Percentiles rank a stretch among this genome's conserved stretches.
Conservation (phyloP, 37 sponge, comb jelly and placozoan species). For the Theonella swinhoei region DNA sequence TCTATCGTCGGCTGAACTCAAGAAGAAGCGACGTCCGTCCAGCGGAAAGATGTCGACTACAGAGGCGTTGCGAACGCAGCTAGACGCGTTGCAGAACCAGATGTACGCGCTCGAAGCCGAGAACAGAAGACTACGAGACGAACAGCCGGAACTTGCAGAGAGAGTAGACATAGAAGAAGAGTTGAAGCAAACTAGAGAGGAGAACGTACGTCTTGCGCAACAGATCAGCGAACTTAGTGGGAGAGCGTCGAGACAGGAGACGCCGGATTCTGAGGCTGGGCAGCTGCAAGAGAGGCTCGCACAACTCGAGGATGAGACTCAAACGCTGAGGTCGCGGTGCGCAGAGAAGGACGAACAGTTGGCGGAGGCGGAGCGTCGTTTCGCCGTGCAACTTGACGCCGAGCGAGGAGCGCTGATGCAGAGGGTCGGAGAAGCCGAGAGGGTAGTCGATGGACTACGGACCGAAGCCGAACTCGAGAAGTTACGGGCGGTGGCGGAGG, state of each 20-base stretch:
- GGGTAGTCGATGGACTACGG: background rate
- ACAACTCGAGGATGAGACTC: background rate
- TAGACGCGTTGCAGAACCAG: background rate
- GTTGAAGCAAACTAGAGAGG: background rate
- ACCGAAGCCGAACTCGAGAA: slow-evolving; percentile 10
- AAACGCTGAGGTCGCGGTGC: background rate
- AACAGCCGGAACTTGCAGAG: background rate
- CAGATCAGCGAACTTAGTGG: slow-evolving; percentile 18
- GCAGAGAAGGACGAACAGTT: background rate
- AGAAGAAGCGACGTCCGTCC: no score
- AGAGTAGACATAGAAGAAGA: background rate
- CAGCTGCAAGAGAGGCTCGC: background rate
- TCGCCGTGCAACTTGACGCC: background rate
- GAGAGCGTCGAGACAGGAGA: background rate
- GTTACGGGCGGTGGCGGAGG: slow-evolving; percentile 2
- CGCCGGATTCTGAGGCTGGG: background rate
- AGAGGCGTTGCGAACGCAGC: slow-evolving; percentile 10
- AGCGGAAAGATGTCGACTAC: background rate
- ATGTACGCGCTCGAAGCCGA: slow-evolving; percentile 13
- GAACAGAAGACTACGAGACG: slow-evolving; percentile 5
- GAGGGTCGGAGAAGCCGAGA: background rate
- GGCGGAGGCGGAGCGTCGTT: background rate
- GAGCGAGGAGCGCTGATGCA: background rate
- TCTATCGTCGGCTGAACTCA: background rate
- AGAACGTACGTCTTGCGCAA: background rate